A percentile compares a stretch with the other conserved stretches of the same genome.
Conservation (phyloP, 2,888 invertebrate genomes). For the Luffia ferchaultella region DNA sequence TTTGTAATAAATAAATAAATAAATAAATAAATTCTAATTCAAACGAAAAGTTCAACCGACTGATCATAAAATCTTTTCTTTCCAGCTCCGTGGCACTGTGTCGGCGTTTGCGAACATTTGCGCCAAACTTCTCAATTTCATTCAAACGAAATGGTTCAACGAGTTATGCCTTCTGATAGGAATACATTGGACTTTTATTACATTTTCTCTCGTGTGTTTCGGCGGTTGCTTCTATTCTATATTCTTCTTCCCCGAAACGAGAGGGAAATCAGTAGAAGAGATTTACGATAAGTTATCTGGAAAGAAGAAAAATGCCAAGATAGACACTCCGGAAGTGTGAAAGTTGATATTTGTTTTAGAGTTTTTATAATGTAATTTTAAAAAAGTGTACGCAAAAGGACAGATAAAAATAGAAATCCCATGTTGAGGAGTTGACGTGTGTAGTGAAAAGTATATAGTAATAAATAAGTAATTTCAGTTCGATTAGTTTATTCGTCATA, state of each 20-base stretch:
- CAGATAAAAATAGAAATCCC: no score
- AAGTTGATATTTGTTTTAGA: no score
- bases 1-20: no score
- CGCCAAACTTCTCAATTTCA: conserved; percentile 52
- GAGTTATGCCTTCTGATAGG: conserved; percentile 39
- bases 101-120: conserved; percentile 50
- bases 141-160: conserved; percentile 56
- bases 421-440: no score
- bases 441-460: no score
- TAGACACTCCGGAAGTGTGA: neutral
- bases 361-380: no score
- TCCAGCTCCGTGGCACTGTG: conserved; percentile 51
- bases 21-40: no score
- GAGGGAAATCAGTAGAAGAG: conserved; percentile 43
- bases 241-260: conserved; percentile 45
- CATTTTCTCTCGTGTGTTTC: conserved; percentile 44
- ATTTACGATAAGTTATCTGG: conserved; percentile 39
- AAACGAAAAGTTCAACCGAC: no score
- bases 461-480: no score
- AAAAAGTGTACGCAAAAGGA: no score
- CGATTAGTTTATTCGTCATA: no score
- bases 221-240: conserved; percentile 38
- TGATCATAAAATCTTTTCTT: no score
- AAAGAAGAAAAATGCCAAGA: conserved; percentile 19
- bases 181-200: conserved; percentile 51